Evolutionary conservation across 2,888 invertebrate genomes (phyloP).

Genomic region (Pheosia gnoma): DNA sequence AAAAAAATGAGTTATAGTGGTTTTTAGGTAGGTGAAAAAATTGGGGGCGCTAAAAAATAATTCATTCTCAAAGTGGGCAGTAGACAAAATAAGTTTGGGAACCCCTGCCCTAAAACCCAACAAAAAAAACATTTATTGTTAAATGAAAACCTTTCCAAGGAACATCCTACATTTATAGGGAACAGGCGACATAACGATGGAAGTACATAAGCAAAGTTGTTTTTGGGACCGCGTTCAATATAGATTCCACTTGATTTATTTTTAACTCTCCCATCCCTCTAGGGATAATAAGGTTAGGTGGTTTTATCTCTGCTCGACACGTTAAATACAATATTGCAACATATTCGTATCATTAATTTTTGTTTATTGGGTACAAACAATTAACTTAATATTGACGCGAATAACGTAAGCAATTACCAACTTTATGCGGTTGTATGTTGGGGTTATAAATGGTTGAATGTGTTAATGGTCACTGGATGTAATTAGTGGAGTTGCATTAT

Average conservation of each 20-base stretch:
- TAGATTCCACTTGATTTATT: slow-evolving; percentile 20
- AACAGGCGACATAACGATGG: no score
- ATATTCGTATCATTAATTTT: slow-evolving; percentile 12
- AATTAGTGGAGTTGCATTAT: no score
- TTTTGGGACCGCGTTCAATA: slow-evolving; percentile 10
- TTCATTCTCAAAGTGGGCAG: no score
- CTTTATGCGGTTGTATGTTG: slow-evolving; percentile 1
- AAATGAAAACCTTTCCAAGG: no score
- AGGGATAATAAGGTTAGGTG: slow-evolving; percentile 16
- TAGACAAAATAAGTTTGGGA: no score
- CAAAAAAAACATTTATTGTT: no score
- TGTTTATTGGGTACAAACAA: slow-evolving; percentile 6
- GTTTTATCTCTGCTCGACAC: slow-evolving; percentile 8
- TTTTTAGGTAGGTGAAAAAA: no score
- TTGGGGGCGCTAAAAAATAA: no score
- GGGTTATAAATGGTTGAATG: neutral
- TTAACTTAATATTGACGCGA: slow-evolving; percentile 10
- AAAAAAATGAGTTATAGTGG: no score
- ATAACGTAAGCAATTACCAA: slow-evolving; percentile 9
- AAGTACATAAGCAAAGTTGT: neutral
- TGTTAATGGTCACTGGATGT: neutral
- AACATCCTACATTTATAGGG: no score
- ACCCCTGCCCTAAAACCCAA: no score
- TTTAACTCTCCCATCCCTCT: slow-evolving; percentile 20
- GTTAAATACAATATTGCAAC: slow-evolving; percentile 13